Percentiles rank a stretch among this genome's conserved stretches.
Conservation (phyloP, 1,140 invertebrate genomes). For the Episyrphus balteatus region DNA sequence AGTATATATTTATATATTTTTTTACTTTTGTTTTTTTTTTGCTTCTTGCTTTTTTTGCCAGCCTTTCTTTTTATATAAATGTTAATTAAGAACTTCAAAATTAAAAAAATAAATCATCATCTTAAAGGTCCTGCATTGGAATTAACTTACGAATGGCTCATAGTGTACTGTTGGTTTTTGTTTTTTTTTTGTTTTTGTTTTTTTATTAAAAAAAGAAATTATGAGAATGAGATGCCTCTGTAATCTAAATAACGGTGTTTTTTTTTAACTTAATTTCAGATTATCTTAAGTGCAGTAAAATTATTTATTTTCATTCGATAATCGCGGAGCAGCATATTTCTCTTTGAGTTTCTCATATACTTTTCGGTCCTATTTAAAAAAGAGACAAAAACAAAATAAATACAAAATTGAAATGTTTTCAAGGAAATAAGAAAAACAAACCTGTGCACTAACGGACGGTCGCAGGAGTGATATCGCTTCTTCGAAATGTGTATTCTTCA, state of each 20-base stretch:
- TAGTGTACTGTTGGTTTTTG: no score
- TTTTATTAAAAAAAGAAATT: no score
- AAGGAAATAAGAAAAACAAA: constrained; percentile 2
- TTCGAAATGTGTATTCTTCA: constrained; percentile 23
- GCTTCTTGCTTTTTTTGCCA: constrained; percentile 12
- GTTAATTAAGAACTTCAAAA: neutral
- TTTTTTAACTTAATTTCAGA: no score
- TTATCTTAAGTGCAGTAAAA: no score
- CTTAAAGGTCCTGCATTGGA: neutral
- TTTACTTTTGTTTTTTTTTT: constrained; percentile 4
- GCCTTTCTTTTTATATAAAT: constrained; percentile 5
- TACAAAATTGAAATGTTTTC: neutral
- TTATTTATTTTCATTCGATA: constrained; percentile 2
- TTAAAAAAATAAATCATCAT: no score
- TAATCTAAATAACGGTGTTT: no score
- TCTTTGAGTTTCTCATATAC: constrained; percentile 29
- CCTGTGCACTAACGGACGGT: constrained; percentile 29
- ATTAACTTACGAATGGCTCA: neutral
- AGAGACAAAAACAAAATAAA: neutral
- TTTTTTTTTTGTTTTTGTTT: no score
- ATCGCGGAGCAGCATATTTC: constrained; percentile 29
- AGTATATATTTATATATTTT: constrained; percentile 1
- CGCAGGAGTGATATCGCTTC: constrained; percentile 23
- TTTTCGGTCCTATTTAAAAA: constrained; percentile 31
- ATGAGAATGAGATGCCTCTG: no score